A percentile compares a stretch with the other conserved stretches of the same genome.
Evolutionary conservation across 2,888 invertebrate species (phyloP).

Genomic region (Drosophila meridionalis): DNA sequence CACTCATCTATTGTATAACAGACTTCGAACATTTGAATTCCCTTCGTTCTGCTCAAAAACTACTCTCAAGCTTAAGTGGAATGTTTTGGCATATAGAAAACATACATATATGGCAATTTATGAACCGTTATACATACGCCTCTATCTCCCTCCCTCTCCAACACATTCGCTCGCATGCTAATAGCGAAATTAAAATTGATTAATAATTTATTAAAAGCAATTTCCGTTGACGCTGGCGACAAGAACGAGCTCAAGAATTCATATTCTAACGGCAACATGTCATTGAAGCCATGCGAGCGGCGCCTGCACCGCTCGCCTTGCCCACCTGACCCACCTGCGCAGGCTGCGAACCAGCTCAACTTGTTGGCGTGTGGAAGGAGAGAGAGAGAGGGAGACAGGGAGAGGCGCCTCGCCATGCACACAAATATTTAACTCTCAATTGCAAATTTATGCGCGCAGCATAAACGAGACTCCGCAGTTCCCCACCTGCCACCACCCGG

Average conservation of each 20-base stretch:
- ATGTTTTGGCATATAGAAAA: conserved; percentile 11
- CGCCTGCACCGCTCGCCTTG: not conserved
- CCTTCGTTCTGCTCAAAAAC: not conserved
- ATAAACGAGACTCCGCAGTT: conserved; percentile 6
- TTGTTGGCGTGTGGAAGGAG: conserved; percentile 51
- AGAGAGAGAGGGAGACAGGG: no score
- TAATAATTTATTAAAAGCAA: conserved; percentile 76
- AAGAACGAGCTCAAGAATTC: conserved; percentile 43
- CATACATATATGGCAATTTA: conserved; percentile 7
- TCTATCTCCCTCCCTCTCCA: conserved; percentile 2
- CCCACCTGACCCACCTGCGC: not conserved
- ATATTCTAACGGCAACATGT: conserved; percentile 68
- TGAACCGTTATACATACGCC: conserved; percentile 42
- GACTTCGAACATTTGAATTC: not conserved
- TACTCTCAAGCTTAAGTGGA: conserved; percentile 7
- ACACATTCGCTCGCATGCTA: conserved; percentile 52
- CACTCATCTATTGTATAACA: not conserved
- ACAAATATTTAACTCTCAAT: conserved; percentile 30
- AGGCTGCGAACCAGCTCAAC: conserved; percentile 18
- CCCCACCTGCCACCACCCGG: conserved; percentile 1
- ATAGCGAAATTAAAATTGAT: conserved; percentile 65
- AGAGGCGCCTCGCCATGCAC: not conserved
- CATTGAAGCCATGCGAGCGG: conserved; percentile 44
- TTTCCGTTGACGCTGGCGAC: conserved; percentile 64
- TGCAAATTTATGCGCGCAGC: conserved; percentile 61